These are phyloP conservation scores for Hoplodrina ambigua DNA, from an alignment of 2,888 invertebrate genomes.

Conservation along the genomic window DNA sequence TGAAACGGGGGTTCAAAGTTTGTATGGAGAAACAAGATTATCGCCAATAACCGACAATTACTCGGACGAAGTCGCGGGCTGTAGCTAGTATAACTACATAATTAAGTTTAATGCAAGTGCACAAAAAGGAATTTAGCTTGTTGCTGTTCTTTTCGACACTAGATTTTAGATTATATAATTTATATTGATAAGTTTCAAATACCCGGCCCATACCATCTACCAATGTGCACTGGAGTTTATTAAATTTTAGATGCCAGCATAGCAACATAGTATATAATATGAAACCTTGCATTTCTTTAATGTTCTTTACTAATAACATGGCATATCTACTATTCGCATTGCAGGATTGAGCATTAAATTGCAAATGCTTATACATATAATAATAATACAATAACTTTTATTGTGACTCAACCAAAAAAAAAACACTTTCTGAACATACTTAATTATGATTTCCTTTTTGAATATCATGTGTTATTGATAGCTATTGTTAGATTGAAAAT, in stretches of 20 bases:
- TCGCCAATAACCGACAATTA: no score
- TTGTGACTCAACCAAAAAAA: background rate
- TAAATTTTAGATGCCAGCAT: background rate
- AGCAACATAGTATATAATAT: background rate
- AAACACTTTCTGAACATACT: background rate
- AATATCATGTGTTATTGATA: background rate
- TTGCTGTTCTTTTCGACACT: no score
- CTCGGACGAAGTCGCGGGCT: no score
- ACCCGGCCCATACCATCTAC: background rate
- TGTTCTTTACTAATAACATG: background rate
- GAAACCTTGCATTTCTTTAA: background rate
- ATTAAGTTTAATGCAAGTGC: no score
- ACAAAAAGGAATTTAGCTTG: no score
- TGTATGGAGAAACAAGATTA: no score
- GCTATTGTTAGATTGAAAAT: no score
- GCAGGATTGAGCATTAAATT: conserved; percentile 15
- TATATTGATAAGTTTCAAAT: background rate
- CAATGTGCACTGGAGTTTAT: background rate
- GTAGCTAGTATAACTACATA: no score
- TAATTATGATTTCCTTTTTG: background rate
- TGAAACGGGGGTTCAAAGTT: no score
- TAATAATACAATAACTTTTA: background rate
- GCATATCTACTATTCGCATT: conserved; percentile 21
- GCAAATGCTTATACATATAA: conserved; percentile 22
- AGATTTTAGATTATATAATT: no score